phyloP scores from a whole-genome alignment of 2,888 invertebrate species.

The Anagyrus pseudococci region DNA sequence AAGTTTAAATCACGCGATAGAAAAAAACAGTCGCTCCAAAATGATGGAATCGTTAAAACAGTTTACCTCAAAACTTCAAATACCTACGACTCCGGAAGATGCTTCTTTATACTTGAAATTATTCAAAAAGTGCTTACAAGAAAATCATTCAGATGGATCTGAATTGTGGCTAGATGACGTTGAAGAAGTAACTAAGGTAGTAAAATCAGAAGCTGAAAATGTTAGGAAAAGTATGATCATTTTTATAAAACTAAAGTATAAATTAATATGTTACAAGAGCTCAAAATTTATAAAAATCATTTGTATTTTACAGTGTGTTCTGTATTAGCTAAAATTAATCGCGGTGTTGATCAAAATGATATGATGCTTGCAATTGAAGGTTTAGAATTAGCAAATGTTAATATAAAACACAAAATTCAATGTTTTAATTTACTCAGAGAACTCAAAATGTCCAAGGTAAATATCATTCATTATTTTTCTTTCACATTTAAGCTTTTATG shows the following conservation, averaged over 20 bases:
- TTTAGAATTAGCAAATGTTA: constrained; percentile 45
- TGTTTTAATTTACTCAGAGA: constrained; percentile 45
- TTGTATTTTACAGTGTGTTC: constrained; percentile 45
- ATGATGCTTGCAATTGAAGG: constrained; percentile 44
- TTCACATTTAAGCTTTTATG: neutral
- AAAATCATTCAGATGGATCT: constrained; percentile 63
- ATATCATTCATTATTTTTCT: neutral
- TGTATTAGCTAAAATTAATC: constrained; percentile 50
- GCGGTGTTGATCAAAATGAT: constrained; percentile 47
- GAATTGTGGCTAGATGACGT: constrained; percentile 70
- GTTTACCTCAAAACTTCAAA: constrained; percentile 62
- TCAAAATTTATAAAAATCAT: neutral
- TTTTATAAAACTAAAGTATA: neutral
- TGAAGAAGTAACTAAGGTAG: constrained; percentile 61
- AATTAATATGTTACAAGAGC: too few relatives aligned
- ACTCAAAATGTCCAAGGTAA: constrained; percentile 41
- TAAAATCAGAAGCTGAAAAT: constrained; percentile 63
- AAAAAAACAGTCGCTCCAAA: constrained; percentile 63
- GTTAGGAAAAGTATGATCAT: constrained; percentile 49
- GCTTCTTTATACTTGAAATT: constrained; percentile 65
- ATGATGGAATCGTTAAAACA: constrained; percentile 65
- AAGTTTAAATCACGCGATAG: constrained; percentile 68
- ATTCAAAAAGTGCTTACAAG: constrained; percentile 64
- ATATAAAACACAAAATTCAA: constrained; percentile 42
- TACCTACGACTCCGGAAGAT: constrained; percentile 63